Conservation (phyloP, 2,113 vertebrate genomes). For the Brachypteracias leptosomus region DNA sequence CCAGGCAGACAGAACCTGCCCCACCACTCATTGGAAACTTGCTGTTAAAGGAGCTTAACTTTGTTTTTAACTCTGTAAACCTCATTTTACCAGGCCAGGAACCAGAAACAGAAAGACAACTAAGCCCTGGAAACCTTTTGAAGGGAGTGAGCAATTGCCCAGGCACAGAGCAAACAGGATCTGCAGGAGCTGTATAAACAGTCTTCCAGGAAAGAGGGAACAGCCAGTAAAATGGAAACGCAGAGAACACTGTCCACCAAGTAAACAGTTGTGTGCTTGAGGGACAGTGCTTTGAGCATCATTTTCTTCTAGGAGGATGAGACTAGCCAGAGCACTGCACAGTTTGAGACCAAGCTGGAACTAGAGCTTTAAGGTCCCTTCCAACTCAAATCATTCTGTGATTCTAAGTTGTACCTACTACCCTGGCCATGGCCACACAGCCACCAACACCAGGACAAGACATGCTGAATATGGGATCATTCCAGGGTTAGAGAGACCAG, state of each 20-base stretch:
- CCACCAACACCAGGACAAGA: not conserved
- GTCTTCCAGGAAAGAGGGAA: not conserved
- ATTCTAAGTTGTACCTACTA: not conserved
- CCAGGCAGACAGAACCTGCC: not conserved
- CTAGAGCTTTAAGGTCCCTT: too few relatives aligned
- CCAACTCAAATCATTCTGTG: too few relatives aligned
- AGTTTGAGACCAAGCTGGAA: not conserved
- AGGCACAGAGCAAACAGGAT: not conserved
- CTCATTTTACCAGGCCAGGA: not conserved
- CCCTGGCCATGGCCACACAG: not conserved
- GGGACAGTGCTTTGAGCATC: not conserved
- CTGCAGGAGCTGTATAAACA: not conserved
- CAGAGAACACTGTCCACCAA: not conserved
- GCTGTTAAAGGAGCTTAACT: not conserved
- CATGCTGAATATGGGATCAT: fast-evolving
- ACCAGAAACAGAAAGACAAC: not conserved
- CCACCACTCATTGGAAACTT: not conserved
- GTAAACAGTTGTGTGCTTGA: not conserved
- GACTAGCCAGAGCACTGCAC: not conserved
- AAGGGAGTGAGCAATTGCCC: not conserved
- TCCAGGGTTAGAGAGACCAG: not conserved
- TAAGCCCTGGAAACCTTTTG: not conserved
- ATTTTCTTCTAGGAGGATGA: not conserved
- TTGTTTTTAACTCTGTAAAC: not conserved
- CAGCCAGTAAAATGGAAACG: not conserved